These are phyloP conservation scores for Emydoidea blandingii DNA, from an alignment of 2,797 vertebrate genomes.

Conservation along the genomic window DNA sequence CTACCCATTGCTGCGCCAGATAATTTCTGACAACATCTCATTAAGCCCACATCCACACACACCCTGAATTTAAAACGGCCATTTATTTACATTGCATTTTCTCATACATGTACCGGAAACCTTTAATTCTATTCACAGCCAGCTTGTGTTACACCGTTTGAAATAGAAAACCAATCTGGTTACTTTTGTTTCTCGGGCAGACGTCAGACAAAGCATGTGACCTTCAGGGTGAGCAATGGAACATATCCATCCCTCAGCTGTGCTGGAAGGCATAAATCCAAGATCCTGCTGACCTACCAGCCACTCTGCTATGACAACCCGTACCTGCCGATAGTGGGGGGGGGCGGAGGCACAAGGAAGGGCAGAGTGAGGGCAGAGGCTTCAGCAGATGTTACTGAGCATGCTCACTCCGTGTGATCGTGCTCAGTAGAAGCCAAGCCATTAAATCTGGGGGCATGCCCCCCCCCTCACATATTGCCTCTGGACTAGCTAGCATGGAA, in stretches of 20 bases:
- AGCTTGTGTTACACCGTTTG: background rate
- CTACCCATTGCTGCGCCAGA: background rate
- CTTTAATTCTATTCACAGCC: background rate
- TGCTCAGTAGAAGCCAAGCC: too few relatives aligned
- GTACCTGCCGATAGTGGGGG: too few relatives aligned
- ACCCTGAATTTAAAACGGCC: background rate
- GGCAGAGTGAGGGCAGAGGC: background rate
- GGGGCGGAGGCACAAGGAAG: background rate
- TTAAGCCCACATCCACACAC: background rate
- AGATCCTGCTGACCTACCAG: background rate
- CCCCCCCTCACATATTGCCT: too few relatives aligned
- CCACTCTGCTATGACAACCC: background rate
- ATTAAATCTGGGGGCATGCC: too few relatives aligned
- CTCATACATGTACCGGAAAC: background rate
- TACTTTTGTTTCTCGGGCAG: background rate
- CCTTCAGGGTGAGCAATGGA: background rate
- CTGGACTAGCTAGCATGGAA: too few relatives aligned
- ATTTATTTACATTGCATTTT: background rate
- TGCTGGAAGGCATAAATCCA: background rate
- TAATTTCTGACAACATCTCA: background rate
- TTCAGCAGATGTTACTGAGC: too few relatives aligned
- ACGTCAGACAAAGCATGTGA: background rate
- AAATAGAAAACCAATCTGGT: background rate
- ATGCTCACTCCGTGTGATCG: too few relatives aligned
- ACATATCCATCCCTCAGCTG: background rate